Evolutionary conservation across 1,140 invertebrate species (phyloP), one percentile per base, ranked within the genome.

Genomic region (Trypoxylus dichotomus): DNA sequence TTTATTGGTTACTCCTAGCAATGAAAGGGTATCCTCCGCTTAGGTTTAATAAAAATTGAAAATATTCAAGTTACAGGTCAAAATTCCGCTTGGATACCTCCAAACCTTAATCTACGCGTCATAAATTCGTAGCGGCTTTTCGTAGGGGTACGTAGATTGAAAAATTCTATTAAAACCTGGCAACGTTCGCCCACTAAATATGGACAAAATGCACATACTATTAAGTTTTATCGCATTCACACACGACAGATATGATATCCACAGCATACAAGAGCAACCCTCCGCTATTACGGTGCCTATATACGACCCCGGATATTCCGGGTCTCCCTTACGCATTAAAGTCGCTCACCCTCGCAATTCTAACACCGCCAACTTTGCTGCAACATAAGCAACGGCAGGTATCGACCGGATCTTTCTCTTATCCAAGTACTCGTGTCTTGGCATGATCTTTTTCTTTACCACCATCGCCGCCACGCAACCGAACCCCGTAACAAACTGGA

Each of bases 241-340:
- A 68, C 60, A 68, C 21, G 72, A 24, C 72, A 21, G 29, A 43
- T 37, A 74, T 42, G 41, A 27, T 19, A 54, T 54, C 47, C 47
- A 54, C 19, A 54, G 15, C 6, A 19, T 15, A 54, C 72, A 21
- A 19, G 32, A 15, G 15, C 21, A 42, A 74, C 72, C 72, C 32
- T 21, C 32, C 19, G 29, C 25, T 43, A 74, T 74, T 41, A 74
- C 72, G 29, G 32, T 29, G 72, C 41, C 7, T 24, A 10, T 37
- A 24, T 24, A 21, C 37, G 29, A 74, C 72, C 41, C 41, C 41
- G 72, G 72, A 74, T 74, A 74, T 74, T 19, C 32, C 29, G 72
- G 41, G 21, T 74, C 72, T 74, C 72, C 32, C 41, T 41, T 41
- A 74, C 72, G 72, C 72, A 74, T 32, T 74, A 74, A 74, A 74